Conservation (phyloP, 1,140 invertebrate genomes). For the Drosophila busckii region DNA sequence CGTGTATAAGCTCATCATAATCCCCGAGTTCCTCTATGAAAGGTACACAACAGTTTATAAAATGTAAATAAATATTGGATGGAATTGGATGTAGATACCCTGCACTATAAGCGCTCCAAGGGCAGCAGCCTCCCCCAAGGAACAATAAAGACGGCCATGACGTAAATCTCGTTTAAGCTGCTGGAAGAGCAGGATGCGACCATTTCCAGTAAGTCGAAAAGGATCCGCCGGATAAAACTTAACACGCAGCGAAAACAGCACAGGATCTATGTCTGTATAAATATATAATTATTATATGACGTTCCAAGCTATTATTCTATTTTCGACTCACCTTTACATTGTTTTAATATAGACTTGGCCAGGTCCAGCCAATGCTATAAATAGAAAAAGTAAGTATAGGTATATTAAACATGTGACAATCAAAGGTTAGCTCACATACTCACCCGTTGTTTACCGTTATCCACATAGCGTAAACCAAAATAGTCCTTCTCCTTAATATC, state of each 20-base stretch:
- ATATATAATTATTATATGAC: neutral
- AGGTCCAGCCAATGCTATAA: constrained; percentile 97
- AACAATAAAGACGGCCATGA: constrained; percentile 96
- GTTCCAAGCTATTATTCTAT: too few species aligned
- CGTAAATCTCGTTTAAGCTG: constrained; percentile 96
- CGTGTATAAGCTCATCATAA: constrained; percentile 93
- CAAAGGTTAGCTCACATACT: constrained; percentile 56
- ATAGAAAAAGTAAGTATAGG: neutral
- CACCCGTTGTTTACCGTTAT: constrained; percentile 94
- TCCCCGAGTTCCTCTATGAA: constrained; percentile 93
- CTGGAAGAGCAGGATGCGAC: constrained; percentile 84
- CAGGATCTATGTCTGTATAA: constrained; percentile 87
- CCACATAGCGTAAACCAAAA: constrained; percentile 97
- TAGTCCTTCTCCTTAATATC: constrained; percentile 98
- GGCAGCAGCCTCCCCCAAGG: constrained; percentile 91
- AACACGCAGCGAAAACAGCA: constrained; percentile 94
- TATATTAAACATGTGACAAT: neutral
- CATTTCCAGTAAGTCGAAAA: constrained; percentile 79
- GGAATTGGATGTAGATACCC: constrained; percentile 85
- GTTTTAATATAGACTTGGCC: constrained; percentile 94
- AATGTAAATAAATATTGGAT: too few species aligned
- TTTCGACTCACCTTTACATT: constrained; percentile 91
- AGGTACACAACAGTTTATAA: neutral
- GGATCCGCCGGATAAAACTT: constrained; percentile 97
- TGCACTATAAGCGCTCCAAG: constrained; percentile 96